These are phyloP conservation scores for Pimpla rufipes DNA, from an alignment of 2,888 invertebrate genomes.

Conservation along the genomic window DNA sequence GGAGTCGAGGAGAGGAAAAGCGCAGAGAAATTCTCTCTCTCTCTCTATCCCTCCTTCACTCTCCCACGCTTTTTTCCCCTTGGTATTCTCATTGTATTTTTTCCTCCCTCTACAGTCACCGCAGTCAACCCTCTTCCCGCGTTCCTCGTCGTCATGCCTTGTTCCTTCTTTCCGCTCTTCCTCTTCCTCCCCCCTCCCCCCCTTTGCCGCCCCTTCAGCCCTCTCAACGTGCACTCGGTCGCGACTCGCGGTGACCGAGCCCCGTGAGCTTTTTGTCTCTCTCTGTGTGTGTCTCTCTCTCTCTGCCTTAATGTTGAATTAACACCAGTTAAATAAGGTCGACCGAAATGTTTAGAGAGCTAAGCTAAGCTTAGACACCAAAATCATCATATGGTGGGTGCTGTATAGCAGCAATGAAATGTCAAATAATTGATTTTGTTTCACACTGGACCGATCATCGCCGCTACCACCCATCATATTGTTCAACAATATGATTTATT, in stretches of 20 bases:
- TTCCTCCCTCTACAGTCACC: conserved; percentile 65
- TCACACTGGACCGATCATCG: too few relatives aligned
- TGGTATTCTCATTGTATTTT: conserved; percentile 66
- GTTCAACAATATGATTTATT: too few relatives aligned
- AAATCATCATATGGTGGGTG: too few relatives aligned
- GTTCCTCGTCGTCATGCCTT: conserved; percentile 40
- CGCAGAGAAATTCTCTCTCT: conserved; percentile 6
- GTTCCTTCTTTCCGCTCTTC: conserved; percentile 39
- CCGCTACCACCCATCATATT: too few relatives aligned
- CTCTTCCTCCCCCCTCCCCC: conserved; percentile 16
- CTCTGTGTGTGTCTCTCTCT: too few relatives aligned
- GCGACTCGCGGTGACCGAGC: conserved; percentile 12
- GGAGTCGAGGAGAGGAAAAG: conserved; percentile 45
- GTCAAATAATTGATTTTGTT: too few relatives aligned
- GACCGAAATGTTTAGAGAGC: conserved; percentile 82
- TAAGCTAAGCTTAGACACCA: conserved; percentile 76
- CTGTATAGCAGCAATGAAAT: too few relatives aligned
- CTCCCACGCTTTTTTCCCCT: conserved; percentile 45
- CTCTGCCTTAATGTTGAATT: conserved; percentile 80
- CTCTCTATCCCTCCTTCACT: conserved; percentile 35
- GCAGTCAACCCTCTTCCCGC: conserved; percentile 61
- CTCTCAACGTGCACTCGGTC: conserved; percentile 61
- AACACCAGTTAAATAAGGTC: conserved; percentile 82
- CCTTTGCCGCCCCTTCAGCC: conserved; percentile 61
- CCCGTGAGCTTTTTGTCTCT: background rate